Evolutionary conservation across 2,888 invertebrate genomes (phyloP), one percentile per base, ranked within the genome.

Genomic region (Drosophila borborema): DNA sequence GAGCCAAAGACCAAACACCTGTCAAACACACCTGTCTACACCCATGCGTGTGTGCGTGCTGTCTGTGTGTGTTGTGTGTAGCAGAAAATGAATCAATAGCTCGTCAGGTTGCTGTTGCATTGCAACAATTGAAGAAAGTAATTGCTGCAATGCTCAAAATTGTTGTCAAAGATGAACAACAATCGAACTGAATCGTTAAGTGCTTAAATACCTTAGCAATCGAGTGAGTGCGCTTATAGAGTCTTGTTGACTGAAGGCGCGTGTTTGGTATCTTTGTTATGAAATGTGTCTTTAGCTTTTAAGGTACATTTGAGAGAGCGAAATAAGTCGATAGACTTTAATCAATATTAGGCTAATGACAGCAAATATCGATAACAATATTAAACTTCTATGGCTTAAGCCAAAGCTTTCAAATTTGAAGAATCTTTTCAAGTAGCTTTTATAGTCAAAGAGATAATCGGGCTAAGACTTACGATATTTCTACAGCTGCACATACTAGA

Each of bases 1-100:
- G 51, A 51, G 36, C 1, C 51, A 51, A 51, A 51, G 18, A 36
- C 51, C 51, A 51, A 51, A 51, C 51, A 51, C 51, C 51, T 51
- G 51, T 51, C 51, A 36, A 51, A 36, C 20, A 34, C 51, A 51
- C 51, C 51, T 51, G 51, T 34, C 49, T 51, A 18, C 49, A 51
- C 12, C 31, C 16, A n/a, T 18, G 51, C 12, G 6, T 34, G 18
- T 12, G 18, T n/a, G 5, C 10, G 28, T n/a, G 9, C n/a, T 1
- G 28, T 16, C 10, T 10, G 31, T 23, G 23, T 46, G 23, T 7
- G 20, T n/a, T 18, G 8, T 4, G 36, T 51, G 18, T 51, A 20
- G 18, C 36, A 20, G 20, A 34, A 36, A 51, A 34, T 51, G 36
- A 36, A 51, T 51, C 51, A 36, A 51, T 51, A 36, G 18, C 36